Base-by-base conservation (phyloP, 2,113 vertebrate species). In the Meles meles region DNA sequence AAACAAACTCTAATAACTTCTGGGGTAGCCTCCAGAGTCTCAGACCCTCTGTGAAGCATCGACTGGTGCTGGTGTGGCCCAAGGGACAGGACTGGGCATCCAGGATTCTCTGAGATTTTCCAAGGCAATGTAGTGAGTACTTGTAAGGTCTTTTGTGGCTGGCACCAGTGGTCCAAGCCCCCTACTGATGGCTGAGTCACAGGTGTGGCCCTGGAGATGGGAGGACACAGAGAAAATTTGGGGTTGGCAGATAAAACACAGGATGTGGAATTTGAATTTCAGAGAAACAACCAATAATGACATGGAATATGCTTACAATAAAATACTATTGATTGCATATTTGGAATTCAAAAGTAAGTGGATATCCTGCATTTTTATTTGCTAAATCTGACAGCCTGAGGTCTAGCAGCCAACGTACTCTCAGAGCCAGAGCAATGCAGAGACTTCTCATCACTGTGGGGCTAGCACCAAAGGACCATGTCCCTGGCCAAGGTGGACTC, bases 101-200 rank as follows among this genome's bases (percentile, higher is more conserved):
- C 65, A n/a, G 29, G 13, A 21, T 57, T 37, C 13, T n/a, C 85
- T 27, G n/a, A 81, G 79, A 72, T 80, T 81, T 55, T 15, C 37
- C 55, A 71, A 74, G 31, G 3, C 55, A 80, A 44, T 27, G 18
- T 25, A 47, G 37, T 8, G 1, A 74, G 17, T 37, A 39, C 44
- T 72, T n/a, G 9, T 37, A 65, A 90, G 18, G 63, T 10, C 27
- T 55, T 86, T 6, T 20, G 44, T 31, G 9, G 25, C 1, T 42
- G 13, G 10, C 29, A 37, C 23, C 29, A 3, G 39, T 0, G 0
- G 23, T n/a, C 71, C 44, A 63, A 69, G 42, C 23, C 20, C 49
- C 47, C 12, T 6, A 5, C 61, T 3, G 29, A 61, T 39, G 27
- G 7, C 59, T 84, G 44, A 84, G 23, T 52, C 49, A 29, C 7